Base-by-base conservation (phyloP, 1,140 invertebrate genomes). In the Triops longicaudatus region DNA sequence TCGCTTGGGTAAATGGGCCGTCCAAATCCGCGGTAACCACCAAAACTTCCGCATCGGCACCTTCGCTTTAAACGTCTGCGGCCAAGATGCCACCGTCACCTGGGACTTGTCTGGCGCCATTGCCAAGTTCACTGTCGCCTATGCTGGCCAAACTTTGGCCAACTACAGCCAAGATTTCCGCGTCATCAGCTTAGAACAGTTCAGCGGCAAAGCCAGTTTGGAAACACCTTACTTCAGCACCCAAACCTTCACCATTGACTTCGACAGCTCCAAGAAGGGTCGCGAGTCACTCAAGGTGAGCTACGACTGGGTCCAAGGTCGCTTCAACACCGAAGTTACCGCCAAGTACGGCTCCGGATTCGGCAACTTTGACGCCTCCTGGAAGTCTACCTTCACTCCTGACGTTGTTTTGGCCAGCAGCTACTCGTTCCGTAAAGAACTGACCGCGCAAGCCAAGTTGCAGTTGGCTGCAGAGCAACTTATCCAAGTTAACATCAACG, bases 141-240 rank as follows among this genome's bases (percentile, higher is more conserved):
- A 44, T 26, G 26, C 72, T 22, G 42, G 42, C 22, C 28, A 44
- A 41, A 6, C 72, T 22, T 37, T 26, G 27, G 27, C 43, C 37
- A 17, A 44, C 26, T 75, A 22, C 26, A 63, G 50, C 26, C 22
- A 42, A 2, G 74, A 75, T 3, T 12, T 50, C 26, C 42, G 74
- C 43, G n/a, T 75, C 74, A 11, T 75, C 26, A 44, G 44, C 74
- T 12, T 27, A 5, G 17, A 27, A 26, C 63, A 41, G 27, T 41
- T 28, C 28, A 37, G 2, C 12, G 17, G 17, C 27, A 72, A 72
- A 73, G 76, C 72, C 9, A 44, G 43, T 1, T n/a, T 78, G 63
- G 22, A 75, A 11, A 77, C 44, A 4, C 78, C 78, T 14, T 78
- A 27, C 14, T 37, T 73, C 26, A 73, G 26, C 41, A 74, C 27